Evolutionary conservation across 1,140 invertebrate genomes (phyloP), one percentile per base, ranked within the genome.

Genomic region (Coenobita brevimanus): DNA sequence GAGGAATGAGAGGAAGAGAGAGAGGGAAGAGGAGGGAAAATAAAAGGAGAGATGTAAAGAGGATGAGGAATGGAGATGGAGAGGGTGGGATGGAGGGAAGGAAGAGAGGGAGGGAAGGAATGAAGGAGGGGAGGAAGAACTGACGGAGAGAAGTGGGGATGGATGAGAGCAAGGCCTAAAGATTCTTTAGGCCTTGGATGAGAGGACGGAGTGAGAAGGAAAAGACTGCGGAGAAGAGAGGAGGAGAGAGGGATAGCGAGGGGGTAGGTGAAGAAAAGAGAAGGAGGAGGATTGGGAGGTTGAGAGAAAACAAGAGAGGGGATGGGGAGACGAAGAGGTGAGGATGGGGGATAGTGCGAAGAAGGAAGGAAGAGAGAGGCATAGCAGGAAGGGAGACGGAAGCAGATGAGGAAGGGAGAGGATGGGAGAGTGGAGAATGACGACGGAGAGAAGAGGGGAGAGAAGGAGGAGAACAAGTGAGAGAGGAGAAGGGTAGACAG

Each of bases 401-500:
- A 50, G 46, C 17, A 8, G 46, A 50, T n/a, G n/a, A n/a, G n/a
- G n/a, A n/a, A n/a, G 17, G 46, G 46, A 50, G 17, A 50, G 46
- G 46, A 50, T 50, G 17, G 79, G 30, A 46, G 64, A 82, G 80
- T 27, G n/a, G n/a, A n/a, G n/a, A n/a, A n/a, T n/a, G n/a, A n/a
- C n/a, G n/a, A n/a, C n/a, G n/a, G 43, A 38, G 24, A 67, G 78
- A 62, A 57, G 79, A 36, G 10, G 50, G 60, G 41, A 38, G 62
- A 67, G 60, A 36, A 67, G 60, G 60, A 24, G 10, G 46, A 62
- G 54, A 38, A 21, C 57, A 57, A 60, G 57, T 46, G 76, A 30
- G 50, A 57, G 6, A 46, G 2, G 30, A n/a, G 21, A 46, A 46
- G 73, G 43, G 33, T 38, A 43, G 4, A 30, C 1, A 30, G 24